Conservation (phyloP, 2,797 vertebrate genomes). For the Nyctibius grandis region DNA sequence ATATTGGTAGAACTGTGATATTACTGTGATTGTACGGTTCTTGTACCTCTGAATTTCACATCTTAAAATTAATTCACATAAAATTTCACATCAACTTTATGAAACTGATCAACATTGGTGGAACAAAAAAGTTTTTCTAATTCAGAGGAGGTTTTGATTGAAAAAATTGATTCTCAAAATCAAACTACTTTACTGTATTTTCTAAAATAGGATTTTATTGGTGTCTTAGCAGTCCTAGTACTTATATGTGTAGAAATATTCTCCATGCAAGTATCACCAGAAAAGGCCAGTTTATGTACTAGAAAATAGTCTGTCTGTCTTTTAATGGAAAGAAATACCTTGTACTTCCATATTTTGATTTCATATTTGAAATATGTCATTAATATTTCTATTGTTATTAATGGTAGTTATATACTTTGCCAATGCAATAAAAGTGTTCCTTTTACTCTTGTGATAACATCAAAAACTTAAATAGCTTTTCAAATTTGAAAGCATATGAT, state of each 20-base stretch:
- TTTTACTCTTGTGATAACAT: not conserved
- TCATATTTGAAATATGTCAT: not conserved
- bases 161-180: not conserved
- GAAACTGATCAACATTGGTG: not conserved
- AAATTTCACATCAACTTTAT: not conserved
- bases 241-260: not conserved
- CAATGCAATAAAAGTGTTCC: not conserved
- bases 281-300: not conserved
- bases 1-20: not conserved
- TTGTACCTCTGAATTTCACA: not conserved
- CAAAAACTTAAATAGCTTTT: not conserved
- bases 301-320: not conserved
- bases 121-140: not conserved
- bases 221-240: not conserved
- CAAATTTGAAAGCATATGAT: not conserved
- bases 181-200: not conserved
- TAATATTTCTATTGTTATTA: not conserved
- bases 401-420: not conserved
- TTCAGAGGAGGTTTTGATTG: not conserved
- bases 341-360: not conserved
- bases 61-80: not conserved
- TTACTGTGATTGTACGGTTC: not conserved
- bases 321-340: not conserved
- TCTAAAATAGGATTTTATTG: not conserved
- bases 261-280: not conserved